Conservation (phyloP, 2,797 vertebrate genomes). For the Chiloscyllium punctatum region DNA sequence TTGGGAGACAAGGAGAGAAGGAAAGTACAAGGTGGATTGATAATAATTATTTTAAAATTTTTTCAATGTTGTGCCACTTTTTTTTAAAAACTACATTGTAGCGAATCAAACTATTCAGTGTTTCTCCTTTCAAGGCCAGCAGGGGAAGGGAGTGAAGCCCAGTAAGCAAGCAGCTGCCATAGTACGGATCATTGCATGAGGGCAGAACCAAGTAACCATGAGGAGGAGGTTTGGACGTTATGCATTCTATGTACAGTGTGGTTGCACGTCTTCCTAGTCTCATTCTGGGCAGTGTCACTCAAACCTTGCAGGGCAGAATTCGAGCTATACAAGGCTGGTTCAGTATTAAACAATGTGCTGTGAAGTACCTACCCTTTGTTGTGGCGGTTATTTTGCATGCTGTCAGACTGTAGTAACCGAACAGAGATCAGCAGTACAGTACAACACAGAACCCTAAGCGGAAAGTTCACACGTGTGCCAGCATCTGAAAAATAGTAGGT, state of each 20-base stretch:
- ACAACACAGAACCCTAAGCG: not conserved
- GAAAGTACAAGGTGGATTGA: not conserved
- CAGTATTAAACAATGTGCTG: not conserved
- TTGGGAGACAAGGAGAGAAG: not conserved
- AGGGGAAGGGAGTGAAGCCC: not conserved
- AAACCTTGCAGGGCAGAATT: not conserved
- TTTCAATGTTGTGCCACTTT: not conserved
- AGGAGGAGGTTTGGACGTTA: not conserved
- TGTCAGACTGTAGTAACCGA: not conserved
- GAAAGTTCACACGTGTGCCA: not conserved
- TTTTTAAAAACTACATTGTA: not conserved
- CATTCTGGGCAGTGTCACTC: not conserved
- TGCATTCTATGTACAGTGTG: not conserved
- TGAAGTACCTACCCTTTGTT: not conserved
- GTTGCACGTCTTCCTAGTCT: not conserved
- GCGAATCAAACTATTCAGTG: not conserved
- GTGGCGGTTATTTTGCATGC: not conserved
- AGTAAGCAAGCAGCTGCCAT: not conserved
- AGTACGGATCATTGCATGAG: not conserved
- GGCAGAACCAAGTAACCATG: not conserved
- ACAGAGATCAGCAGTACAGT: not conserved
- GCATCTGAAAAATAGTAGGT: not conserved
- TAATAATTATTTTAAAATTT: not conserved
- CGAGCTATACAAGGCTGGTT: not conserved
- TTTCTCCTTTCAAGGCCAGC: no score